A percentile compares a stretch with the other conserved stretches of the same genome.
These are phyloP conservation scores for Rotaria macrura DNA, from an alignment of 2,888 invertebrate species.

Conservation along the genomic window DNA sequence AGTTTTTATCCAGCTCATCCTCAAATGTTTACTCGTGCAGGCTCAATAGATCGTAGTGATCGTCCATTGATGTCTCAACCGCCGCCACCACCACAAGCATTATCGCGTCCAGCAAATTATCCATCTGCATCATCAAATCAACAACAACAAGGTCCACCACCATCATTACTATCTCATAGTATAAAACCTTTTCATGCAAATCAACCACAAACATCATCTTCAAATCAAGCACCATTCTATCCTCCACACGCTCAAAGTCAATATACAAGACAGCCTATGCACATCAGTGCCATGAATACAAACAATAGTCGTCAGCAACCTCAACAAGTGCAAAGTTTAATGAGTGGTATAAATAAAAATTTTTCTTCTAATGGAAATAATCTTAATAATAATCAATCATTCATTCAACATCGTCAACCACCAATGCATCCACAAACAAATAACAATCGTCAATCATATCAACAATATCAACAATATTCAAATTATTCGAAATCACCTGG, in stretches of 20 bases:
- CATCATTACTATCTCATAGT: neutral
- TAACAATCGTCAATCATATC: neutral
- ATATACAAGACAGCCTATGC: neutral
- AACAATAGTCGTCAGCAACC: neutral
- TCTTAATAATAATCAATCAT: neutral
- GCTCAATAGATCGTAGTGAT: neutral
- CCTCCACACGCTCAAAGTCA: neutral
- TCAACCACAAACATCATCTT: neutral
- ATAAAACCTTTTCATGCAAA: neutral
- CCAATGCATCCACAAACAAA: neutral
- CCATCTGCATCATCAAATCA: neutral
- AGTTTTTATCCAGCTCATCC: neutral
- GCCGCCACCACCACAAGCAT: neutral
- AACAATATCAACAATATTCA: neutral
- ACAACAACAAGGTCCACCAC: neutral
- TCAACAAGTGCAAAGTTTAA: neutral
- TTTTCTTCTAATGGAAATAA: neutral
- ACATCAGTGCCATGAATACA: neutral
- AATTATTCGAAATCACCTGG: neutral
- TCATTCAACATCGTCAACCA: neutral
- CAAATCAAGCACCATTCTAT: neutral
- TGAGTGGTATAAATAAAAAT: neutral
- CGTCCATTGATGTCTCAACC: neutral
- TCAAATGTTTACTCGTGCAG: neutral
- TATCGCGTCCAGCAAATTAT: neutral